Percentiles rank a stretch among this genome's conserved stretches.
phyloP scores from a whole-genome alignment of 2,888 invertebrate genomes.

The Clivina fossor region DNA sequence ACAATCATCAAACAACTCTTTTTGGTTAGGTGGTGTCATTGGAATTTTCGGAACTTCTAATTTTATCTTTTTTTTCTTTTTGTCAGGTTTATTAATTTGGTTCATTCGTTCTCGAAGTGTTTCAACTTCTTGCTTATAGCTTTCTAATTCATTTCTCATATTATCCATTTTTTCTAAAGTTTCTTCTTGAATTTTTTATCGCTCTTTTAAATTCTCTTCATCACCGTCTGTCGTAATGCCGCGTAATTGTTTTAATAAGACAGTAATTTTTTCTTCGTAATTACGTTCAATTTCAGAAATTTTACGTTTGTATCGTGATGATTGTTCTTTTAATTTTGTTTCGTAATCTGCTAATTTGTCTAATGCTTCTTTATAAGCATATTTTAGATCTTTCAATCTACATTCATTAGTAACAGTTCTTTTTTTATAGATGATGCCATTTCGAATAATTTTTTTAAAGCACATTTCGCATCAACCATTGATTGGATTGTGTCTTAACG shows the following conservation, averaged over 20 bases:
- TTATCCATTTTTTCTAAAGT: conserved; percentile 48
- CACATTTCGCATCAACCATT: conserved; percentile 76
- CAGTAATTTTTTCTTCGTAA: conserved; percentile 49
- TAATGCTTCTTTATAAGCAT: conserved; percentile 52
- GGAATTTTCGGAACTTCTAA: too few relatives aligned
- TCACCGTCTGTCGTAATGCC: conserved; percentile 43
- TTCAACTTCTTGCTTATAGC: conserved; percentile 56
- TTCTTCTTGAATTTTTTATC: conserved; percentile 42
- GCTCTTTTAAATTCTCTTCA: conserved; percentile 39
- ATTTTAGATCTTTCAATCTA: conserved; percentile 57
- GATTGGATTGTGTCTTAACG: conserved; percentile 74
- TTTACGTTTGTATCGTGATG: conserved; percentile 42
- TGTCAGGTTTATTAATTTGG: conserved; percentile 10
- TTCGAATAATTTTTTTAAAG: conserved; percentile 68
- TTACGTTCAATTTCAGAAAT: conserved; percentile 45
- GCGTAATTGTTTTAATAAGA: conserved; percentile 46
- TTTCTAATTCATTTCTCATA: conserved; percentile 55
- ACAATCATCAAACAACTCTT: too few relatives aligned
- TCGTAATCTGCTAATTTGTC: conserved; percentile 38
- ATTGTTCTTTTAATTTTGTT: conserved; percentile 36
- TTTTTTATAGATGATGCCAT: conserved; percentile 58
- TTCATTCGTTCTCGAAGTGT: conserved; percentile 11
- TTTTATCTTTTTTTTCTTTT: too few relatives aligned
- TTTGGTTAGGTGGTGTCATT: too few relatives aligned
- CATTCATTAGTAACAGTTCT: conserved; percentile 43